phyloP scores from a whole-genome alignment of 1,140 invertebrate species.

The Drosophila tristis region DNA sequence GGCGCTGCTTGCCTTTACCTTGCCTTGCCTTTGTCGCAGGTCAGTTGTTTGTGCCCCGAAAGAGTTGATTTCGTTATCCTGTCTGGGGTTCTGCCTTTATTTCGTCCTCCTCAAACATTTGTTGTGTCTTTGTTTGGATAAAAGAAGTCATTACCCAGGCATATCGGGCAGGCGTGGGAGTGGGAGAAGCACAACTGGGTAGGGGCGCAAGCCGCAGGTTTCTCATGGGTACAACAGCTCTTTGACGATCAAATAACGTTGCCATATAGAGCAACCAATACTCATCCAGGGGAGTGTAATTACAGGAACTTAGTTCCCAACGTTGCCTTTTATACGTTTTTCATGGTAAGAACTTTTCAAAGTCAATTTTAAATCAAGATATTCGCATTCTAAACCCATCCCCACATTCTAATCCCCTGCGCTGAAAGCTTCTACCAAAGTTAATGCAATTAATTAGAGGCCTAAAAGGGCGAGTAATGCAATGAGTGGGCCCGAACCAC shows the following conservation, averaged over 20 bases:
- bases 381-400: no score
- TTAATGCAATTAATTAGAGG: slow-evolving; percentile 40
- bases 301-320: no score
- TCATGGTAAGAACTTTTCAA: no score
- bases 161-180: neutral
- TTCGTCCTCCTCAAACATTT: slow-evolving; percentile 65
- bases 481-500: neutral
- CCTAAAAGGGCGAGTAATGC: slow-evolving; percentile 22
- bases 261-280: no score
- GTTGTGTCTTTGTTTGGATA: slow-evolving; percentile 71
- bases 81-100: slow-evolving; percentile 28
- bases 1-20: neutral
- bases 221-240: no score
- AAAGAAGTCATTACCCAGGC: slow-evolving; percentile 67
- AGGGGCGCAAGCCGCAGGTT: no score
- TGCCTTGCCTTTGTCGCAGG: slow-evolving; percentile 70
- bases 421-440: neutral
- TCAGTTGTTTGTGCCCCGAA: slow-evolving; percentile 62
- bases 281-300: no score
- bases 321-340: no score
- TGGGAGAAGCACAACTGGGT: no score
- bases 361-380: no score
- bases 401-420: neutral
- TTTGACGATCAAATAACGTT: no score
- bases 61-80: slow-evolving; percentile 56